A percentile compares a stretch with the other conserved stretches of the same genome.
Conservation (phyloP, 2,797 vertebrate genomes). For the Synanceia verrucosa region DNA sequence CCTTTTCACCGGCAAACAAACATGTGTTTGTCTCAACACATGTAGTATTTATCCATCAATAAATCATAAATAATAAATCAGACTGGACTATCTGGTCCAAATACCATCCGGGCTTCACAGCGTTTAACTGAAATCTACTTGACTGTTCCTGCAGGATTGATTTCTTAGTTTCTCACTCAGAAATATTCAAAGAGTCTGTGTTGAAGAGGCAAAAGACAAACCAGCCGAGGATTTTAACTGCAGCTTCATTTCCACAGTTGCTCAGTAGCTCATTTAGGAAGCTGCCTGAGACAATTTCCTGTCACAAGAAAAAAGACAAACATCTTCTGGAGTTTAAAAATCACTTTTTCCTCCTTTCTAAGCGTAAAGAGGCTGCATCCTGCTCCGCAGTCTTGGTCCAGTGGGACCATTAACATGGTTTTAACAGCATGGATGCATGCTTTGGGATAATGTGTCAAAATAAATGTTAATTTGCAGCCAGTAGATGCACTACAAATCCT, state of each 20-base stretch:
- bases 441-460: slow-evolving; percentile 19
- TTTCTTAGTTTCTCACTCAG: not conserved
- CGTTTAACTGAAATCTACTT: not conserved
- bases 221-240: not conserved
- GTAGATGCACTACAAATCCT: not conserved
- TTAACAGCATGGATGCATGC: slow-evolving; percentile 2
- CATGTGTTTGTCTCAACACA: not conserved
- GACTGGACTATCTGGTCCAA: not conserved
- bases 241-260: slow-evolving; percentile 19
- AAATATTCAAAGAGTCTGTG: not conserved
- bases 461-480: slow-evolving; percentile 1
- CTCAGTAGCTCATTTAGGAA: slow-evolving; percentile 51
- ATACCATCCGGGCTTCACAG: not conserved
- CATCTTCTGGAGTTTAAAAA: slow-evolving; percentile 21
- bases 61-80: not conserved
- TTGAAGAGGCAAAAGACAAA: not conserved
- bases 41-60: not conserved
- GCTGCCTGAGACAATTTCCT: slow-evolving; percentile 54
- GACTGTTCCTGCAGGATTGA: not conserved
- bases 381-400: slow-evolving; percentile 35
- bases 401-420: slow-evolving; percentile 39
- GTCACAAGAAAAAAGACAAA: slow-evolving; percentile 46
- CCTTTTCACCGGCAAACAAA: not conserved
- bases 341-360: slow-evolving; percentile 41
- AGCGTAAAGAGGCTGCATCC: slow-evolving; percentile 38